These are phyloP conservation scores for Chascanopsetta lugubris DNA, from an alignment of 2,113 vertebrate genomes.

Conservation along the genomic window DNA sequence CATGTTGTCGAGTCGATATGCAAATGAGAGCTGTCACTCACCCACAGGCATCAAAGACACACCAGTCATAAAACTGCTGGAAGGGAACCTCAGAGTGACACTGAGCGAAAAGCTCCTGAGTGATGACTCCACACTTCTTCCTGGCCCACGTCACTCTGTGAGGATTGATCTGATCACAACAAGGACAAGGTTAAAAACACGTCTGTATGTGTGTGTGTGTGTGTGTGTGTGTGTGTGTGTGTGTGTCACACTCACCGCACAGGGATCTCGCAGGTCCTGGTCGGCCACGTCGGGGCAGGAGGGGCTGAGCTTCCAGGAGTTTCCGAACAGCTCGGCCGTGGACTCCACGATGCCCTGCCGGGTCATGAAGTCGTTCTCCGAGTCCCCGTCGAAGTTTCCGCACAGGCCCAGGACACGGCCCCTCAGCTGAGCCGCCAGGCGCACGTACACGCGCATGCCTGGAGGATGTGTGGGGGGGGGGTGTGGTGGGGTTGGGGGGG, in stretches of 20 bases:
- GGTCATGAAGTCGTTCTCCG: constrained; percentile 88
- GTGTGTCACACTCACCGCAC: constrained; percentile 70
- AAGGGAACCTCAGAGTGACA: constrained; percentile 85
- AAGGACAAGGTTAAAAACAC: background rate
- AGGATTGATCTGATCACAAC: constrained; percentile 73
- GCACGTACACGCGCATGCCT: constrained; percentile 91
- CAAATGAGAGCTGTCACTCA: constrained; percentile 77
- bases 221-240: background rate
- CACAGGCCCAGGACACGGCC: constrained; percentile 87
- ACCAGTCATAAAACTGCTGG: constrained; percentile 90
- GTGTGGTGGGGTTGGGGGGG: too few relatives aligned
- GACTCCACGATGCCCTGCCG: constrained; percentile 88
- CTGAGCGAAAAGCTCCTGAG: constrained; percentile 80
- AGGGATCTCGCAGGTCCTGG: constrained; percentile 84
- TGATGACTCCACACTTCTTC: constrained; percentile 80
- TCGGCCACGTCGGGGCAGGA: constrained; percentile 86
- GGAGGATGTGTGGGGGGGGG: constrained; percentile 1
- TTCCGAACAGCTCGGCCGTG: constrained; percentile 86
- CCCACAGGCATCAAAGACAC: constrained; percentile 91
- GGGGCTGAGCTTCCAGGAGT: constrained; percentile 91
- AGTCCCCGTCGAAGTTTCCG: constrained; percentile 90
- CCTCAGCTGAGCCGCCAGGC: constrained; percentile 79
- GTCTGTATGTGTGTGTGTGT: too few relatives aligned
- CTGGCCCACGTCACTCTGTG: constrained; percentile 86
- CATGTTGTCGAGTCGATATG: too few relatives aligned